Percentiles rank a stretch among this genome's conserved stretches.
Evolutionary conservation across 2,113 vertebrate genomes (phyloP).

Genomic region (Scytalopus superciliaris): DNA sequence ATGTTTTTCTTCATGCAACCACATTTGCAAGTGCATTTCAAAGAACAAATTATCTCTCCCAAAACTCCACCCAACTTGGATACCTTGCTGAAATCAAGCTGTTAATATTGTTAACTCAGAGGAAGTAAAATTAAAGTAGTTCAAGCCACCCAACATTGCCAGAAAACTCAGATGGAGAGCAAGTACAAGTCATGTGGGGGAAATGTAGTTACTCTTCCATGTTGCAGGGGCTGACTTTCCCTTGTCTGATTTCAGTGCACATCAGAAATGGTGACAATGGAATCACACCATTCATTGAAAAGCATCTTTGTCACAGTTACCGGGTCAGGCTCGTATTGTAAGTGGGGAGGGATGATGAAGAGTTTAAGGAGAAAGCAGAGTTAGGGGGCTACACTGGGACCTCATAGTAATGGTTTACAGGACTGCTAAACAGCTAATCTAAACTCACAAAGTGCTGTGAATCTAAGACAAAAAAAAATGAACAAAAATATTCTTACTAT

Average conservation of each 20-base stretch:
- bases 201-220: neutral
- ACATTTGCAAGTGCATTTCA: neutral
- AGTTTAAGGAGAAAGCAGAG: neutral
- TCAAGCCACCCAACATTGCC: neutral
- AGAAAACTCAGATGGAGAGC: neutral
- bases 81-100: neutral
- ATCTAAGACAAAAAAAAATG: neutral
- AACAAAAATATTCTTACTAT: neutral
- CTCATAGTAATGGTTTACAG: neutral
- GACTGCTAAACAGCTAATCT: neutral
- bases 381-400: neutral
- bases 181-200: neutral
- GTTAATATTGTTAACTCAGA: neutral
- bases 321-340: neutral
- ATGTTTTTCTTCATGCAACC: neutral
- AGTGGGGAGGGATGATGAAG: neutral
- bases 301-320: neutral
- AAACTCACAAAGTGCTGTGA: neutral
- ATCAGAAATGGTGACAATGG: neutral
- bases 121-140: neutral
- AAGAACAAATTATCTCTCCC: neutral
- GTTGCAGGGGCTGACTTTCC: neutral
- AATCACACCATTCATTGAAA: rapidly evolving
- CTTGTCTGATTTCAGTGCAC: neutral
- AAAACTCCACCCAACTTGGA: neutral